A percentile compares a stretch with the other conserved stretches of the same genome.
Conservation (phyloP, 1,140 invertebrate species). For the Samia ricini region DNA sequence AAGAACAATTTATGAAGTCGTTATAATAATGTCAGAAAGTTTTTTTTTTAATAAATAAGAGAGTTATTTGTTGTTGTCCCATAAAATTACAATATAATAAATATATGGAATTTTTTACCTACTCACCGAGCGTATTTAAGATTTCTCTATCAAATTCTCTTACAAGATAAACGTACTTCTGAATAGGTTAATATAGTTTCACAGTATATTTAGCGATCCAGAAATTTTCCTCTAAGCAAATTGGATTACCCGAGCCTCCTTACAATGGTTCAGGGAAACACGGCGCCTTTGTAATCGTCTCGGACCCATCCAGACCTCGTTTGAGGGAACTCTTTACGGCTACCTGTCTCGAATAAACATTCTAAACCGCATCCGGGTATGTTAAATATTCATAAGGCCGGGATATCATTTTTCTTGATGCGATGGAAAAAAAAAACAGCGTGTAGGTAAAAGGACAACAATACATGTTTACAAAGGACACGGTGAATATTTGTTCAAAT, state of each 20-base stretch:
- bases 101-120: too few relatives aligned
- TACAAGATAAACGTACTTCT: too few relatives aligned
- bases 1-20: too few relatives aligned
- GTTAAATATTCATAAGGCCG: conserved; percentile 8
- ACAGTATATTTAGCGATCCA: not conserved
- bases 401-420: conserved; percentile 6
- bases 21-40: too few relatives aligned
- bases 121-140: too few relatives aligned
- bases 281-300: not conserved
- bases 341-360: conserved; percentile 4
- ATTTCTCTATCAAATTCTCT: too few relatives aligned
- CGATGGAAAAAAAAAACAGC: not conserved
- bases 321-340: not conserved
- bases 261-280: not conserved
- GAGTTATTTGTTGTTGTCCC: too few relatives aligned
- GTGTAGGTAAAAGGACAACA: conserved; percentile 1
- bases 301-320: not conserved
- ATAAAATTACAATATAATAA: too few relatives aligned
- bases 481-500: not conserved
- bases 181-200: not conserved
- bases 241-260: not conserved
- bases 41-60: too few relatives aligned
- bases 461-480: not conserved
- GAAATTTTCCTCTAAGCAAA: not conserved
- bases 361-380: conserved; percentile 1